Conservation (phyloP, 2,113 vertebrate genomes). For the Noturus placidus region DNA sequence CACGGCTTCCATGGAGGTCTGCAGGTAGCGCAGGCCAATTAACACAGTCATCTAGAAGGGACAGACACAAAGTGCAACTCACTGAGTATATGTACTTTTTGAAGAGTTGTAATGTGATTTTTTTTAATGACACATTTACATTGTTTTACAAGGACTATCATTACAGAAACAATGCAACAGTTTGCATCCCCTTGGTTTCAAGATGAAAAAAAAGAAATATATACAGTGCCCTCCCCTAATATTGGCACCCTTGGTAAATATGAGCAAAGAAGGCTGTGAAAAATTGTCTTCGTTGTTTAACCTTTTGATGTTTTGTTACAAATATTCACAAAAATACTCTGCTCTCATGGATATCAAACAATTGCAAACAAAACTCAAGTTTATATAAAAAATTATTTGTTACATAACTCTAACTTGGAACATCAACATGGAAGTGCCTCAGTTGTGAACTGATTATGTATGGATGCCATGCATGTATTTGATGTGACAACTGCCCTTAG, state of each 20-base stretch:
- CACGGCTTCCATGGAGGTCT: constrained; percentile 78
- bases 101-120: background rate
- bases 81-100: background rate
- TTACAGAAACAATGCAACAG: background rate
- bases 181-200: background rate
- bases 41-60: constrained; percentile 70
- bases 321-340: no score
- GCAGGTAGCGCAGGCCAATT: constrained; percentile 78
- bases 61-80: background rate
- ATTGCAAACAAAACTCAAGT: no score
- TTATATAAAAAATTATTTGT: no score
- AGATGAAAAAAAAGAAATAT: background rate
- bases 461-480: background rate
- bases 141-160: background rate
- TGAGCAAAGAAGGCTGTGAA: no score
- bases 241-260: no score
- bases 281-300: no score
- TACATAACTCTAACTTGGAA: background rate
- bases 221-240: no score
- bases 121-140: background rate
- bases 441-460: background rate
- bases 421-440: background rate
- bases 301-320: no score
- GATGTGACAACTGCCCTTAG: no score
- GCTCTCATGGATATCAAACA: no score